A percentile compares a stretch with the other conserved stretches of the same genome.
Conservation (phyloP, 1,140 invertebrate species). For the Monochamus saltuarius region DNA sequence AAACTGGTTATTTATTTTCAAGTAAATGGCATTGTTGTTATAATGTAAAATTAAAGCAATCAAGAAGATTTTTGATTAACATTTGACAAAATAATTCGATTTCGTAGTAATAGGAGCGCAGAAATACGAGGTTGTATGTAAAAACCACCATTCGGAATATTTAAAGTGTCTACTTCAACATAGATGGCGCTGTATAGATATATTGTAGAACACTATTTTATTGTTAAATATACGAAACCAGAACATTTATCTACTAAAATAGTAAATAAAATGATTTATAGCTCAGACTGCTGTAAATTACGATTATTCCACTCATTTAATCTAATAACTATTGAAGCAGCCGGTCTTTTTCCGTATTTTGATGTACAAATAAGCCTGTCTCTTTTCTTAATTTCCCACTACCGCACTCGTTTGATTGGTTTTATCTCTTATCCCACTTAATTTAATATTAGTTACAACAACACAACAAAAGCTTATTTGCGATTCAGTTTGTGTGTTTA, state of each 20-base stretch:
- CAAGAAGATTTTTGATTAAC: conserved; percentile 3
- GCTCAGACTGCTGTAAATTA: conserved; percentile 2
- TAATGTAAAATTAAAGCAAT: not conserved
- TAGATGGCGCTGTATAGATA: no score
- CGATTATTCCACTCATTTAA: conserved; percentile 13
- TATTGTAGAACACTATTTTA: no score
- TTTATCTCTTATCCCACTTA: conserved; percentile 1
- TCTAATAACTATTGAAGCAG: not conserved
- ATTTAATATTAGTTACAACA: conserved; percentile 7
- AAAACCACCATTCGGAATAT: no score
- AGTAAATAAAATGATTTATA: conserved; percentile 11
- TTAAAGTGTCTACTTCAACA: no score
- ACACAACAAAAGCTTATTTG: not conserved
- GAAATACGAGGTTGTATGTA: not conserved
- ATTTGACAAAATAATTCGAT: conserved; percentile 9
- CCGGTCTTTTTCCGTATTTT: no score
- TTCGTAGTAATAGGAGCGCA: conserved; percentile 2
- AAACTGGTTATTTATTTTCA: no score
- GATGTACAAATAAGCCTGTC: not conserved
- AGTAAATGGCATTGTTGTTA: not conserved
- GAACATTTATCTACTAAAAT: not conserved
- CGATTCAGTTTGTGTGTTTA: no score
- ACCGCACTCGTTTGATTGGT: conserved; percentile 13
- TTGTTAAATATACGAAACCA: no score
- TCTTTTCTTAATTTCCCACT: conserved; percentile 7